Percentiles rank a stretch among this genome's conserved stretches.
phyloP scores from a whole-genome alignment of 2,797 vertebrate genomes.

The Apogon talboti region DNA sequence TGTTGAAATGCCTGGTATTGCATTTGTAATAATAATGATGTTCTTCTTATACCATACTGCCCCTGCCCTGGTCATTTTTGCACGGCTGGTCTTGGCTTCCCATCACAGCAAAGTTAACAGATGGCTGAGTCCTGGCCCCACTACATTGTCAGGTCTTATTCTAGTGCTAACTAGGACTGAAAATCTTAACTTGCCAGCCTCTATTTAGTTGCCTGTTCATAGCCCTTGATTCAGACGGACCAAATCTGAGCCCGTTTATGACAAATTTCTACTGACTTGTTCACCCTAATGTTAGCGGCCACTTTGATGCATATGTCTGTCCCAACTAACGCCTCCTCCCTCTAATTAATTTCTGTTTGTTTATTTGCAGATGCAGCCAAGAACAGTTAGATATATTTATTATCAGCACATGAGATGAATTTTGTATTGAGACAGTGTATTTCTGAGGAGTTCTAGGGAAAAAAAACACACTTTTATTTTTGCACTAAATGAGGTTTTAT shows the following conservation, averaged over 20 bases:
- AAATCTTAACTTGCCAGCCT: constrained; percentile 31
- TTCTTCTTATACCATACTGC: background rate
- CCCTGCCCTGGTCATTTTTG: constrained; percentile 1
- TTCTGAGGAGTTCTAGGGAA: constrained; percentile 10
- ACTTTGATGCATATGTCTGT: constrained; percentile 51
- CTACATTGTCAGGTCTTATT: constrained; percentile 46
- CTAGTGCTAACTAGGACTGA: constrained; percentile 34
- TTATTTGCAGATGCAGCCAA: constrained; percentile 61
- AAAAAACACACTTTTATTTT: constrained; percentile 5
- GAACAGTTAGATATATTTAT: constrained; percentile 44
- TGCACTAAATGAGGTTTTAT: background rate
- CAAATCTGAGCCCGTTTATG: constrained; percentile 51
- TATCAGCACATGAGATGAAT: constrained; percentile 27
- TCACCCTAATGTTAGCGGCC: constrained; percentile 50
- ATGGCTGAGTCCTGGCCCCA: constrained; percentile 57
- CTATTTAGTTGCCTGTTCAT: constrained; percentile 51
- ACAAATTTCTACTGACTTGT: constrained; percentile 50
- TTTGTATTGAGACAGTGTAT: constrained; percentile 34
- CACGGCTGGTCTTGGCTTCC: constrained; percentile 40
- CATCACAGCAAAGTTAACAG: constrained; percentile 50
- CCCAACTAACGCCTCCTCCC: constrained; percentile 36
- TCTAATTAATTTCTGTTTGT: constrained; percentile 58
- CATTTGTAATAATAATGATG: constrained; percentile 5
- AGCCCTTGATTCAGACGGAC: constrained; percentile 31
- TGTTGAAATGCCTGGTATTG: too few species aligned